Percentiles rank a stretch among this genome's conserved stretches.
phyloP scores from a whole-genome alignment of 2,113 vertebrate species.

The Pelecanoides urinatrix region DNA sequence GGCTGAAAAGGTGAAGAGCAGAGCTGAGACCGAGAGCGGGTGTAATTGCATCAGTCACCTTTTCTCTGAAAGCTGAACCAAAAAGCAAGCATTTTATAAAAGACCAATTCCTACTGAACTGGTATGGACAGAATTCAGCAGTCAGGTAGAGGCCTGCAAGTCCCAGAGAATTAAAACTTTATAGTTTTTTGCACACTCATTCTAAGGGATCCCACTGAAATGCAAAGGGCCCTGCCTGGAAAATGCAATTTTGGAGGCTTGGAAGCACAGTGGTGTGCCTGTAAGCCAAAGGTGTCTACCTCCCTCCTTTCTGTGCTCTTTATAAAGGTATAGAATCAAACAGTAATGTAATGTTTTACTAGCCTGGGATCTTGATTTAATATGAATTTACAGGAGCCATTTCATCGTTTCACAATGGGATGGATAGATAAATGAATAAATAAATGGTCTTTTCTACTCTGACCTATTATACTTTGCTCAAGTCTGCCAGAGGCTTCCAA shows the following conservation, averaged over 20 bases:
- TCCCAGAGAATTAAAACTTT: background rate
- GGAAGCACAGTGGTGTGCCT: background rate
- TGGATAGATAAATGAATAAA: background rate
- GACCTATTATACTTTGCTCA: background rate
- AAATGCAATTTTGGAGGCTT: background rate
- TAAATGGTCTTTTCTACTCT: background rate
- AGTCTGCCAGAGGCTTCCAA: slow-evolving; percentile 6
- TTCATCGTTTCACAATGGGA: background rate
- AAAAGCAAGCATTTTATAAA: background rate
- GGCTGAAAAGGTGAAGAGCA: background rate
- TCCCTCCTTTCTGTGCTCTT: background rate
- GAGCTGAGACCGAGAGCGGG: background rate
- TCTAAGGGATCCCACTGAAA: background rate
- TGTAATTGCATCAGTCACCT: background rate
- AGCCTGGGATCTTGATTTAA: background rate
- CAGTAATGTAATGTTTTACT: background rate
- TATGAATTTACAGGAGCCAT: background rate
- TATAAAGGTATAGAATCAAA: background rate
- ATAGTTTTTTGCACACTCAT: background rate
- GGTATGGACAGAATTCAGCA: background rate
- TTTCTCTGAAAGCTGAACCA: background rate
- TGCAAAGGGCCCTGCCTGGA: background rate
- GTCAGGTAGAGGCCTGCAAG: background rate
- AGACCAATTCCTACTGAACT: background rate
- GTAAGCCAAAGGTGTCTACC: background rate